Base-by-base conservation (phyloP, 2,888 invertebrate genomes). In the Tineola bisselliella region DNA sequence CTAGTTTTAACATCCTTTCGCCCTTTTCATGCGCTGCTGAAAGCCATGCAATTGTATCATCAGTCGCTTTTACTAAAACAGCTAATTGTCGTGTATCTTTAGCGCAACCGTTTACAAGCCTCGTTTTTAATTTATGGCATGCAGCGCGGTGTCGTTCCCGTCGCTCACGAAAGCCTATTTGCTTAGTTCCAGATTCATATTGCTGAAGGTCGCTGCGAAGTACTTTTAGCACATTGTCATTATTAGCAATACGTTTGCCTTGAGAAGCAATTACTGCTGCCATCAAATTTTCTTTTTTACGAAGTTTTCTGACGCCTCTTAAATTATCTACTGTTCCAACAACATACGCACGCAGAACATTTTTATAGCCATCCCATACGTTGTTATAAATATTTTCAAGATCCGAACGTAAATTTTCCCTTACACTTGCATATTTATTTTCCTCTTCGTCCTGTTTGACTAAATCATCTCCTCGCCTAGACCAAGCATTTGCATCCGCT, bases 1-100 rank as follows among this genome's bases (percentile, higher is more conserved):
- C 81, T 64, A 90, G 67, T 19, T 84, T 81, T 56, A 88, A 67
- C 59, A 90, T 84, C 66, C 82, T 84, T 62, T 88, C 84, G 4
- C 88, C 89, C 69, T 88, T 89, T 61, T 75, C 73, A 33, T 71
- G 67, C 0, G 86, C 76, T 2, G 67, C 67, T 64, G 80, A 71
- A 1, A 90, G 67, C 77, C 84, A 77, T 63, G 79, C 77, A 0
- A 86, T 65, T 11, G 79, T 65, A n/a, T 72, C 71, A 63, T 87
- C 82, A 0, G 89, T 80, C 15, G 65, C 67, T 62, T 71, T 75
- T 0, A 87, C 87, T 62, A 87, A 70, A 62, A 61, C 63, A 8
- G 69, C 71, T 63, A 87, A 64, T 63, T 73, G 77, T 64, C 65
- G 73, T 1, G 67, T 65, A 63, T 87, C 86, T n/a, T 66, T 70